Conservation (phyloP, 2,113 vertebrate species). For the Pelodiscus sinensis region DNA sequence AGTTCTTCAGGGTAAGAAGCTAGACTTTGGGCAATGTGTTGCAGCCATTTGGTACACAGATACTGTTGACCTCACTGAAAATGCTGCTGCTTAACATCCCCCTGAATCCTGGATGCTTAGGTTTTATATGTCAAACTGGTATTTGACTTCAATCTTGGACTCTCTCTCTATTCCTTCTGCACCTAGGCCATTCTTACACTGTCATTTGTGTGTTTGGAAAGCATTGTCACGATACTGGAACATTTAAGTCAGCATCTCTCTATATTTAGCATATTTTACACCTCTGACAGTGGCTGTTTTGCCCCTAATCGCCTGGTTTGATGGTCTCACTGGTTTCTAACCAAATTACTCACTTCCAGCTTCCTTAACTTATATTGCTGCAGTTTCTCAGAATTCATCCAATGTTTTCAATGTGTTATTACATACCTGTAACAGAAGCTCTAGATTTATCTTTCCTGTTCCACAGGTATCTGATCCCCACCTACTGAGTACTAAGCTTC, state of each 20-base stretch:
- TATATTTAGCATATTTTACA: neutral
- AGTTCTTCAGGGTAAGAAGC: neutral
- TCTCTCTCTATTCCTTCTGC: neutral
- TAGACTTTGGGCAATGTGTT: neutral
- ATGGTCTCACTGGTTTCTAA: neutral
- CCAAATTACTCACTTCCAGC: neutral
- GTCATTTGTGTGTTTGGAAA: neutral
- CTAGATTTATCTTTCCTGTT: neutral
- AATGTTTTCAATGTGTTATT: neutral
- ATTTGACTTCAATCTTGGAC: neutral
- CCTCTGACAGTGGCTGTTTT: neutral
- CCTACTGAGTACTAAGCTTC: neutral
- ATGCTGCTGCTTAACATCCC: neutral
- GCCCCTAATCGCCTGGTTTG: neutral
- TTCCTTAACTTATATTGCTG: neutral
- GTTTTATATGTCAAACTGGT: fast-evolving
- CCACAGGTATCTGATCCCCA: neutral
- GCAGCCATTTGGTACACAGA: fast-evolving
- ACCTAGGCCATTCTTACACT: neutral
- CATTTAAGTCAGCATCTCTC: neutral
- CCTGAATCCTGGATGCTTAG: neutral
- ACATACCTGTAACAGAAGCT: neutral
- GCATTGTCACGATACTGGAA: neutral
- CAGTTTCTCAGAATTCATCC: neutral
- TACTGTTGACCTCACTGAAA: neutral